Conservation (phyloP, 2,113 vertebrate species). For the Forbesichthys papilliferus region DNA sequence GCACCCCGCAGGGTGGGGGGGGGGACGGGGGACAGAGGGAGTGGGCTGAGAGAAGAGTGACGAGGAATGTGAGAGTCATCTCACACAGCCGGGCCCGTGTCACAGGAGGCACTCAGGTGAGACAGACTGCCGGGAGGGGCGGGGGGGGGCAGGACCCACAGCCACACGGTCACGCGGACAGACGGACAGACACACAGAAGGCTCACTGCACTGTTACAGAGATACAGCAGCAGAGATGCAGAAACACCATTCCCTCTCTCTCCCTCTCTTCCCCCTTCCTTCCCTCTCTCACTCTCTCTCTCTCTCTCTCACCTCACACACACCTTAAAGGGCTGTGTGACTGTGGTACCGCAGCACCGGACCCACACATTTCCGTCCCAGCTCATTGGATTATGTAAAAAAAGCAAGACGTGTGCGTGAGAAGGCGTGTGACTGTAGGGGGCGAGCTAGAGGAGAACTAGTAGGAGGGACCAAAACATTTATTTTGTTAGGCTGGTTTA, state of each 20-base stretch:
- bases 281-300: not conserved
- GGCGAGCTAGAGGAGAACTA: too few relatives aligned
- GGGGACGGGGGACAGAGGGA: not conserved
- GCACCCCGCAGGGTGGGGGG: not conserved
- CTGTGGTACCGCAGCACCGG: too few relatives aligned
- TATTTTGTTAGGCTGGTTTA: too few relatives aligned
- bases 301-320: not conserved
- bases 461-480: too few relatives aligned
- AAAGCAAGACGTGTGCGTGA: too few relatives aligned
- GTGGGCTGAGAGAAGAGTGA: not conserved
- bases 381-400: too few relatives aligned
- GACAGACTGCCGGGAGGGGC: slow-evolving; percentile 27
- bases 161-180: slow-evolving; percentile 18
- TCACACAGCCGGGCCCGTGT: slow-evolving; percentile 14
- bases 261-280: not conserved
- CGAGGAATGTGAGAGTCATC: not conserved
- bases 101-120: slow-evolving; percentile 51
- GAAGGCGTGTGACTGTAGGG: too few relatives aligned
- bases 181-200: slow-evolving; percentile 37
- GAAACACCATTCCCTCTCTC: not conserved
- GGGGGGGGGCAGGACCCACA: slow-evolving; percentile 25
- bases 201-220: not conserved
- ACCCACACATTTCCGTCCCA: too few relatives aligned
- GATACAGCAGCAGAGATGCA: not conserved
- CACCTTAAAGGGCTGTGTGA: too few relatives aligned